Evolutionary conservation across 2,797 vertebrate species (phyloP).

Genomic region (Crocodylus rhombifer): DNA sequence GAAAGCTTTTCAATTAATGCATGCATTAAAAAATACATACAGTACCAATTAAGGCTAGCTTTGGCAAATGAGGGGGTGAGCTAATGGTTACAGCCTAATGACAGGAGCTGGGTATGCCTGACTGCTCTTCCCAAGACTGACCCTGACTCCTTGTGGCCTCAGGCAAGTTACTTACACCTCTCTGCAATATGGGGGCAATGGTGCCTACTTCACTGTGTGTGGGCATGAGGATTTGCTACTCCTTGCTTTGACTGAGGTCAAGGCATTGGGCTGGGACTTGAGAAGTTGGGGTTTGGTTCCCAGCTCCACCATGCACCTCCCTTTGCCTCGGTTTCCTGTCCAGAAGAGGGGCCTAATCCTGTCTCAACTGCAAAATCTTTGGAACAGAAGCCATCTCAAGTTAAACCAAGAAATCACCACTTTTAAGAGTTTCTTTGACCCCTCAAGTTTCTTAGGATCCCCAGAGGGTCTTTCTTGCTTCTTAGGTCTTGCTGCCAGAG

Average conservation of each 20-base stretch:
- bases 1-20: conserved; percentile 15
- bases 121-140: not conserved
- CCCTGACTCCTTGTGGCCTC: not conserved
- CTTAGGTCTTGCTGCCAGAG: not conserved
- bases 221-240: not conserved
- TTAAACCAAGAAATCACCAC: not conserved
- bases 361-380: not conserved
- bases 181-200: not conserved
- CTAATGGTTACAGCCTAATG: not conserved
- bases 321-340: not conserved
- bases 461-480: not conserved
- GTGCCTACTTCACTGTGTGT: not conserved
- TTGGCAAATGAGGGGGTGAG: not conserved
- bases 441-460: too few relatives aligned
- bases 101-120: fast-evolving
- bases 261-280: too few relatives aligned
- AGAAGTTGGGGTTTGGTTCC: not conserved
- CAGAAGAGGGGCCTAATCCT: not conserved
- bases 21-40: not conserved
- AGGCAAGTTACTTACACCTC: not conserved
- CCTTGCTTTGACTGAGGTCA: too few relatives aligned
- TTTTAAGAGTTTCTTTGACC: not conserved
- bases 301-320: not conserved
- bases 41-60: fast-evolving
- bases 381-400: not conserved